Evolutionary conservation across 2,888 invertebrate genomes (phyloP), one percentile per base, ranked within the genome.

Genomic region (Prostheceraeus crozeri): DNA sequence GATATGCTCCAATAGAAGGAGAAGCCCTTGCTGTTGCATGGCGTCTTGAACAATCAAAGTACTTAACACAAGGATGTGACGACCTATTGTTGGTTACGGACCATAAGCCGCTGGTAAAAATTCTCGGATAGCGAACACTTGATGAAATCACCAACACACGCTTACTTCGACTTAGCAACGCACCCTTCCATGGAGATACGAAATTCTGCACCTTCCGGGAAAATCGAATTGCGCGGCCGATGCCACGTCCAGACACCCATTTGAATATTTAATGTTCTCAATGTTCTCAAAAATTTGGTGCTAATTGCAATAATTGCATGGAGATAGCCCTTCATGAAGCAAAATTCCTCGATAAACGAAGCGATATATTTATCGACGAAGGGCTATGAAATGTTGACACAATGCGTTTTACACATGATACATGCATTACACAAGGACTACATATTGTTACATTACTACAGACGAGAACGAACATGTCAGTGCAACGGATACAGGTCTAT

Each of bases 21-120:
- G 48, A 48, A 48, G 48, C 48, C 25, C 48, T 48, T 48, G 48
- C 48, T 25, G 48, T 48, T 11, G 48, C 48, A 48, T 48, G 48
- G 48, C 25, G 48, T 25, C 48, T 48, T 48, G 48, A 48, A 28
- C 48, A 48, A 28, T 25, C 23, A 14, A n/a, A 28, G 25, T 48
- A 48, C 27, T 48, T 48, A 10, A 48, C 48, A 6, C 48, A 48
- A 48, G 19, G 23, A 23, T 48, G 48, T 28, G 48, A 48, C 21
- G 27, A 48, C 48, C 48, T 16, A 28, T 11, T 48, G 23, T 25
- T 48, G 23, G 48, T 48, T 28, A 48, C 48, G 10, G 48, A 48
- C 14, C 48, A 48, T 48, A 11, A 19, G 48, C 48, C n/a, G 19
- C 48, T 48, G 23, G 21, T 48, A n/a, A 48, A 48, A 28, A 48